These are phyloP conservation scores for Aradus depressus DNA, from an alignment of 2,888 invertebrate species.

Conservation along the genomic window DNA sequence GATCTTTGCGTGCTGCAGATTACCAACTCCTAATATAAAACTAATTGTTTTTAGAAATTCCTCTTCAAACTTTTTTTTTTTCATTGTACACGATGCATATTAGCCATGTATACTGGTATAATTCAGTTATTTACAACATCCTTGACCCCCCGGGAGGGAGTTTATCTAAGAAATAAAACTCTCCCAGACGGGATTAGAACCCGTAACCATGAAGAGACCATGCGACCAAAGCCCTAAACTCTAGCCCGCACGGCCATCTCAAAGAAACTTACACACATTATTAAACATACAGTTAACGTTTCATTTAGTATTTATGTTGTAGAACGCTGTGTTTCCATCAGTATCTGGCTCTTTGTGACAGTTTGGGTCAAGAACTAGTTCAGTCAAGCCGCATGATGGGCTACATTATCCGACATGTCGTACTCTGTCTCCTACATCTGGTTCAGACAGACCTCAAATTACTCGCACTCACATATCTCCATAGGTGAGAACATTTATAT, in stretches of 20 bases:
- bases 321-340: slow-evolving; percentile 24
- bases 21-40: too few relatives aligned
- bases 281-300: not conserved
- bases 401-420: slow-evolving; percentile 18
- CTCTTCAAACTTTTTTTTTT: not conserved
- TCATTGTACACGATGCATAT: too few relatives aligned
- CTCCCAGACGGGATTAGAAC: too few relatives aligned
- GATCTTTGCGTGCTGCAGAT: too few relatives aligned
- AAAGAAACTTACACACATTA: too few relatives aligned
- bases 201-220: too few relatives aligned
- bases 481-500: slow-evolving; percentile 17
- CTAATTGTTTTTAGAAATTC: not conserved
- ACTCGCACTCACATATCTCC: slow-evolving; percentile 13
- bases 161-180: too few relatives aligned
- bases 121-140: too few relatives aligned
- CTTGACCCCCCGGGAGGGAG: too few relatives aligned
- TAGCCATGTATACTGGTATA: too few relatives aligned
- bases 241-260: too few relatives aligned
- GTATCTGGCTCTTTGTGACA: slow-evolving; percentile 20
- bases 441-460: slow-evolving; percentile 12
- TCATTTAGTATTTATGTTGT: not conserved
- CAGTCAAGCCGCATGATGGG: slow-evolving; percentile 18
- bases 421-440: slow-evolving; percentile 19
- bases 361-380: slow-evolving; percentile 14
- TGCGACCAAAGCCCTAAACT: too few relatives aligned